phyloP scores from a whole-genome alignment of 2,888 invertebrate species.

The Pasiphila rectangulata region DNA sequence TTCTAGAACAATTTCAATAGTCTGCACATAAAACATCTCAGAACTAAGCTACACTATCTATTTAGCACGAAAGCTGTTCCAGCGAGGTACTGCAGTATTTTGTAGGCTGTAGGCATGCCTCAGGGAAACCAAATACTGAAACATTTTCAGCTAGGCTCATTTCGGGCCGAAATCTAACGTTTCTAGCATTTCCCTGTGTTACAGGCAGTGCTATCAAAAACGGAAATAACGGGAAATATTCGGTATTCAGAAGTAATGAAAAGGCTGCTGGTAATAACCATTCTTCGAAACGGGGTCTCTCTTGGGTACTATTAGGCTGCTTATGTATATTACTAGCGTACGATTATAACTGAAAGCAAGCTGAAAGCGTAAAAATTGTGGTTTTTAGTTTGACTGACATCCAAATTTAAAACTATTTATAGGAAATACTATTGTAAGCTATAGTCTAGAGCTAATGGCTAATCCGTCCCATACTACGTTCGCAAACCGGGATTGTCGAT shows the following conservation, averaged over 20 bases:
- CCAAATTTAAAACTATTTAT: too few species aligned
- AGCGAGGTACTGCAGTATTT: constrained; percentile 6
- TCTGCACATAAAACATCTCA: constrained; percentile 25
- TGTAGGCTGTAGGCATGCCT: not conserved
- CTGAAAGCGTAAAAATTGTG: too few species aligned
- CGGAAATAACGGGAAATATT: constrained; percentile 12
- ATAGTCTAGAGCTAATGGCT: too few species aligned
- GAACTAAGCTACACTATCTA: constrained; percentile 26
- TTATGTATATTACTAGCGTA: too few species aligned
- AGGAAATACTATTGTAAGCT: too few species aligned
- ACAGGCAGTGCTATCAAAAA: constrained; percentile 35
- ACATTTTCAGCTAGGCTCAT: not conserved
- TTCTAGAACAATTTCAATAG: constrained; percentile 23
- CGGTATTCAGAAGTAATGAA: constrained; percentile 1
- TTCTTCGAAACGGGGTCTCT: too few species aligned
- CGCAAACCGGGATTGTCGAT: too few species aligned
- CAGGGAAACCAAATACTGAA: not conserved
- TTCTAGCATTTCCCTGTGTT: constrained; percentile 33
- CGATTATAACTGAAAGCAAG: too few species aligned
- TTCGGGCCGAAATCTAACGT: constrained; percentile 32
- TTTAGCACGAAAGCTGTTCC: constrained; percentile 10
- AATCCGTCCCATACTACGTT: too few species aligned
- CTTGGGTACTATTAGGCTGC: too few species aligned
- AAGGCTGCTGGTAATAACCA: not conserved
- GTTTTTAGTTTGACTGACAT: too few species aligned